Evolutionary conservation across 1,140 invertebrate genomes (phyloP), one percentile per base, ranked within the genome.

Genomic region (Brevipalpus yothersi): DNA sequence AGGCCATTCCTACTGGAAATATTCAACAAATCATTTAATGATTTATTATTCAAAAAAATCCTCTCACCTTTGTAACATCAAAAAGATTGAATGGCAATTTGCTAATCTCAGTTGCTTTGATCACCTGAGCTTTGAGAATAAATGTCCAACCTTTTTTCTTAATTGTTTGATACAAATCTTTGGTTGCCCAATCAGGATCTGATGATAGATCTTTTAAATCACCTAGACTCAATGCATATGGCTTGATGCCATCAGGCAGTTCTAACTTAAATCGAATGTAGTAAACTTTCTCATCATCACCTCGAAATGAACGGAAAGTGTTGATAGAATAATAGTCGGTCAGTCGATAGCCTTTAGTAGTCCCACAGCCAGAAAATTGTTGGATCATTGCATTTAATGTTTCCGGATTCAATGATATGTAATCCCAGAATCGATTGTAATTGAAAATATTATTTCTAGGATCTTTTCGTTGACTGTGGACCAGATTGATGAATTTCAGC

Each of bases 311-410:
- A 69, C 92, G 92, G 69, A 92, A 95, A 4, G 91, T 94, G 70
- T 96, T 89, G 4, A 86, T 89, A 1, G 88, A 88, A 70, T 90
- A 95, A 17, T 91, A 87, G 69, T 95, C 85, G 90, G 96, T 95
- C 68, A 84, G 80, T 60, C 86, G 78, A 69, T 66, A 92, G 87
- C 49, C 49, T 19, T 51, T 19, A 4, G 49, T n/a, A 8, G 49
- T 51, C n/a, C 49, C 49, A n/a, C n/a, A n/a, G 21, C 21, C 49
- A 17, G 49, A 51, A 51, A 19, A 51, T 19, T 19, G 13, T 10
- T 8, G n/a, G 4, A 51, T 17, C 4, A 51, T 19, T 19, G 49
- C 7, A 8, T 51, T n/a, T 8, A 51, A 19, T 5, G 49, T 10
- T 51, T 51, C 49, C 8, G 49, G 49, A 8, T 51, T 51, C 9